A percentile compares a stretch with the other conserved stretches of the same genome.
phyloP scores from a whole-genome alignment of 2,797 vertebrate genomes.

The Intellagama lesueurii region DNA sequence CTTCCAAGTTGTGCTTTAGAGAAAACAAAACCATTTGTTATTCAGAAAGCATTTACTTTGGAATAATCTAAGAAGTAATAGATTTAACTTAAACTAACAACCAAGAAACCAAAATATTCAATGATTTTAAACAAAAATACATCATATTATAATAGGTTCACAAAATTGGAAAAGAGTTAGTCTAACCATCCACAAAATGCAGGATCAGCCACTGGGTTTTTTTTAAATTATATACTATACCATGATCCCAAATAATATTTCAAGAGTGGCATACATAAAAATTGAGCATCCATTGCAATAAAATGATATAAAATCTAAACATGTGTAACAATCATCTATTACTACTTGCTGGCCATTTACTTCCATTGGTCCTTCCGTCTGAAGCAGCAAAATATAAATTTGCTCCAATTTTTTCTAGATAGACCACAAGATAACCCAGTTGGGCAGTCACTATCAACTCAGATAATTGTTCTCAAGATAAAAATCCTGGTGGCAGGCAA shows the following conservation, averaged over 20 bases:
- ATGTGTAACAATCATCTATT: too few relatives aligned
- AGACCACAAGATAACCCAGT: not conserved
- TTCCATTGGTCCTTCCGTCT: not conserved
- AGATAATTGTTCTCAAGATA: not conserved
- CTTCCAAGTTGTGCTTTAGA: too few relatives aligned
- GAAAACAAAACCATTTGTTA: too few relatives aligned
- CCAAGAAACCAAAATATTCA: not conserved
- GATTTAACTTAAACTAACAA: not conserved
- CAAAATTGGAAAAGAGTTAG: not conserved
- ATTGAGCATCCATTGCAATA: too few relatives aligned
- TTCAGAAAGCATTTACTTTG: not conserved
- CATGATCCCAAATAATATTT: too few relatives aligned
- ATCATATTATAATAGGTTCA: not conserved
- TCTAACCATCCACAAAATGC: too few relatives aligned
- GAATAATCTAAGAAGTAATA: conserved; percentile 6
- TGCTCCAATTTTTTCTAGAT: not conserved
- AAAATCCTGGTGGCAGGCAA: not conserved
- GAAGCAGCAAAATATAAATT: not conserved
- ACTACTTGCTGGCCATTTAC: not conserved
- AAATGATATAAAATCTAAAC: too few relatives aligned
- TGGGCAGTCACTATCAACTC: too few relatives aligned
- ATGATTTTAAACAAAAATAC: not conserved
- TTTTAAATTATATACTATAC: too few relatives aligned
- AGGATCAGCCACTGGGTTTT: too few relatives aligned
- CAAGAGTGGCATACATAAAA: too few relatives aligned